Evolutionary conservation across 2,113 vertebrate species (phyloP), one percentile per base, ranked within the genome.

Genomic region (Gasterosteus aculeatus): DNA sequence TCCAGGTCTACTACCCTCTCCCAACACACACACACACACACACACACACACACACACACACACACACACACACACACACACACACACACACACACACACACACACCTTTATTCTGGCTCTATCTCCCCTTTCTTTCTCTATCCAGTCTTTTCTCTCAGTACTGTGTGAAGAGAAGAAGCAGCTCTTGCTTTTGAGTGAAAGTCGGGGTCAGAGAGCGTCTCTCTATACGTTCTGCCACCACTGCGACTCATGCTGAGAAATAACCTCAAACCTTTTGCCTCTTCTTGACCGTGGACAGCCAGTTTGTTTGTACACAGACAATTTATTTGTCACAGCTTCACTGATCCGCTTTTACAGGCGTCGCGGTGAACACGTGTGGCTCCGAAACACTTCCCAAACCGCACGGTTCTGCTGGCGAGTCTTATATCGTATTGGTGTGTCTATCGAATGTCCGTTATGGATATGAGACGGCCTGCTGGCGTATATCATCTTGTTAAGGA

Each of bases 1-100:
- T 93, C 91, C 88, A 92, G 90, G 90, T 94, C 85, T 89, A 90
- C 88, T 84, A 77, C 72, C 78, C 81, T 84, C 78, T 65, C 74
- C 75, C 63, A 64, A 70, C 73, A 82, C 78, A 79, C 73, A 69
- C 63, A 78, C 65, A 63, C 75, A 75, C 65, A 56, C 82, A 75
- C 76, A 57, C 62, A n/a, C n/a, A n/a, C n/a, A n/a, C n/a, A n/a
- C n/a, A n/a, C n/a, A n/a, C n/a, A n/a, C n/a, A n/a, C n/a, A n/a
- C n/a, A n/a, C n/a, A n/a, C n/a, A n/a, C n/a, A n/a, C n/a, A n/a
- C n/a, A n/a, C n/a, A n/a, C n/a, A n/a, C n/a, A n/a, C n/a, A n/a
- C n/a, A n/a, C n/a, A n/a, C n/a, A n/a, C n/a, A n/a, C n/a, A n/a
- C n/a, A n/a, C n/a, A n/a, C n/a, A n/a, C n/a, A n/a, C n/a, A n/a